phyloP scores from a whole-genome alignment of 2,888 invertebrate genomes.

The Tetanocera ferruginea region DNA sequence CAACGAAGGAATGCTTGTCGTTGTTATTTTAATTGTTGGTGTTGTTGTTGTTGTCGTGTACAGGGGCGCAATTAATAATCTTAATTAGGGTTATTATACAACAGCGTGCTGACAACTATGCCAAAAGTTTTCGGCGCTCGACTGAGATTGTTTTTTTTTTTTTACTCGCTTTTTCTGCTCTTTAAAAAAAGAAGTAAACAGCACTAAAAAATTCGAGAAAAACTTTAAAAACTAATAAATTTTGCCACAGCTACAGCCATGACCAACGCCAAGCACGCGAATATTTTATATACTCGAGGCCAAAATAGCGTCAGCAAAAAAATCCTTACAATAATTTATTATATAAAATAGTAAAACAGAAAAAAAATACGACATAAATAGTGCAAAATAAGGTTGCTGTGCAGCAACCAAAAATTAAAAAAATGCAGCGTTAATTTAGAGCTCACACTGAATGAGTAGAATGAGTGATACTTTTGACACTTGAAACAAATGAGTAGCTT shows the following conservation, averaged over 20 bases:
- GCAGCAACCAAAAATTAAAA: background rate
- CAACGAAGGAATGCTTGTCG: background rate
- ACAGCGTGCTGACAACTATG: conserved; percentile 66
- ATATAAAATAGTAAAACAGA: background rate
- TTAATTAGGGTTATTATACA: conserved; percentile 70
- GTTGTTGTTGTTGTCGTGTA: conserved; percentile 23
- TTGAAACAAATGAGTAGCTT: background rate
- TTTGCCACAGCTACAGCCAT: conserved; percentile 15
- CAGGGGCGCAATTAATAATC: conserved; percentile 65
- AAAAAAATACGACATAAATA: background rate
- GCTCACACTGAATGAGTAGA: background rate
- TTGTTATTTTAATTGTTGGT: background rate
- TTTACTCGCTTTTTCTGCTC: background rate
- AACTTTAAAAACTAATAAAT: conserved; percentile 56
- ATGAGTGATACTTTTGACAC: background rate
- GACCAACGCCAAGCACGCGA: conserved; percentile 52
- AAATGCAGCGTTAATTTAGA: background rate
- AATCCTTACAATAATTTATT: conserved; percentile 8
- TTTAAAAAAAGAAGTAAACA: conserved; percentile 13
- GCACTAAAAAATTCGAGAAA: conserved; percentile 40
- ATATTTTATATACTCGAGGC: conserved; percentile 41
- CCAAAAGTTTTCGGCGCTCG: conserved; percentile 58
- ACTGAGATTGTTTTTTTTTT: background rate
- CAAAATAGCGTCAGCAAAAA: conserved; percentile 25
- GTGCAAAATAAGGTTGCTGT: background rate